Conservation (phyloP, 2,888 invertebrate species). For the Keiferia lycopersicella region DNA sequence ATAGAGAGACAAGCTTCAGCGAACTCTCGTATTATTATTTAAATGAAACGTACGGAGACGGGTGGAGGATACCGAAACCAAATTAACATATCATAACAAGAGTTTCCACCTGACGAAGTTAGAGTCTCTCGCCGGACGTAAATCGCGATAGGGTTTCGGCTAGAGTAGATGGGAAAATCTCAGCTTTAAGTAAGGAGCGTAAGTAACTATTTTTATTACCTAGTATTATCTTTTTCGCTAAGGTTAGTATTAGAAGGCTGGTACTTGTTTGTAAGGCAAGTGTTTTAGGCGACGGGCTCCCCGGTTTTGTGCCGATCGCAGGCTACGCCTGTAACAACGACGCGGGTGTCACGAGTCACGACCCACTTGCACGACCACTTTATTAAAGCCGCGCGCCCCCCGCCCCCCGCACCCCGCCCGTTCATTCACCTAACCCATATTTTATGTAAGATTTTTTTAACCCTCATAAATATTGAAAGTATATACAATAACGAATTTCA, state of each 20-base stretch:
- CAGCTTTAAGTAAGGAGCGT: neutral
- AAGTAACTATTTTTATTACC: too few species aligned
- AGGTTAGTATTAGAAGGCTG: too few species aligned
- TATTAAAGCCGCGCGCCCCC: neutral
- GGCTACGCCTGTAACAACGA: neutral
- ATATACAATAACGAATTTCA: too few species aligned
- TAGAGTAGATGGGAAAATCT: too few species aligned
- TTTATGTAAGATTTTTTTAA: neutral
- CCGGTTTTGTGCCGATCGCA: neutral
- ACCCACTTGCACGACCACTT: conserved; percentile 5
- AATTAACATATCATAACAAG: neutral
- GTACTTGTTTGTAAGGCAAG: neutral
- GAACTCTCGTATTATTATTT: neutral
- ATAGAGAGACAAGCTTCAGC: neutral
- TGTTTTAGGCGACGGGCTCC: neutral
- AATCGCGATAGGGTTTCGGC: neutral
- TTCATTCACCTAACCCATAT: conserved; percentile 9
- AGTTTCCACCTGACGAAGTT: conserved; percentile 7
- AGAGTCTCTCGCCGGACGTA: neutral
- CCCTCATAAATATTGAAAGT: neutral
- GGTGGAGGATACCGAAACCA: neutral
- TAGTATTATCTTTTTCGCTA: too few species aligned
- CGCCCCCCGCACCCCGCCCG: too few species aligned
- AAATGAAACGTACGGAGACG: neutral
- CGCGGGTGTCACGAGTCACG: neutral